Conservation (phyloP, 2,113 vertebrate genomes). For the Stictonetta naevosa region DNA sequence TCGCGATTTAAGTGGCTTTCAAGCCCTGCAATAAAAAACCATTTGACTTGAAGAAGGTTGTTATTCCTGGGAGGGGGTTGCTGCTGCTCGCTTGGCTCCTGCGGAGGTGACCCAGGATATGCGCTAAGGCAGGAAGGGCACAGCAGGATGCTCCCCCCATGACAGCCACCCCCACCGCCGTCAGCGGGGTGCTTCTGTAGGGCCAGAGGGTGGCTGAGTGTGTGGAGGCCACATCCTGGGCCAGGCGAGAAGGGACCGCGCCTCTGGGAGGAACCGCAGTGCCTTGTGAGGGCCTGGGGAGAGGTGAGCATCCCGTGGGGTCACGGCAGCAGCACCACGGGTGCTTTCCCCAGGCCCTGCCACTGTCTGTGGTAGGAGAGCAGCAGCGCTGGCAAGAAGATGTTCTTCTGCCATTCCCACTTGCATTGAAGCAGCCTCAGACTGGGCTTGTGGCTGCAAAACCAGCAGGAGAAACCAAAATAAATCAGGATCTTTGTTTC, state of each 20-base stretch:
- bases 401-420: background rate
- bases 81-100: background rate
- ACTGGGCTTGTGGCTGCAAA: conserved; percentile 10
- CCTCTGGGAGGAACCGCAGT: accelerated
- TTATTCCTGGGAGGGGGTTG: background rate
- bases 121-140: background rate
- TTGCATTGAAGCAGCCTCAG: background rate
- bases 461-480: background rate
- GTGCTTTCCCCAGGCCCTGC: background rate
- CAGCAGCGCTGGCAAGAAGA: background rate
- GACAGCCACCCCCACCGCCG: accelerated
- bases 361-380: background rate
- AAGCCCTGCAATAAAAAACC: conserved; percentile 32
- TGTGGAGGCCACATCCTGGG: accelerated
- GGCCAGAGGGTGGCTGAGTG: background rate
- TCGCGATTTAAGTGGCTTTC: background rate
- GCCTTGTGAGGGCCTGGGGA: accelerated
- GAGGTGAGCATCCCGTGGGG: accelerated
- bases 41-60: conserved; percentile 22
- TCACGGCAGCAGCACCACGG: background rate
- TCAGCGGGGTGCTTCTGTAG: background rate
- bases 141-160: background rate
- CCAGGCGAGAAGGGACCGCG: too few species aligned
- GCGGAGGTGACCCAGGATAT: background rate
- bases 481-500: conserved; percentile 35